phyloP scores from a whole-genome alignment of 2,797 vertebrate genomes.

The Sarcophilus harrisii region DNA sequence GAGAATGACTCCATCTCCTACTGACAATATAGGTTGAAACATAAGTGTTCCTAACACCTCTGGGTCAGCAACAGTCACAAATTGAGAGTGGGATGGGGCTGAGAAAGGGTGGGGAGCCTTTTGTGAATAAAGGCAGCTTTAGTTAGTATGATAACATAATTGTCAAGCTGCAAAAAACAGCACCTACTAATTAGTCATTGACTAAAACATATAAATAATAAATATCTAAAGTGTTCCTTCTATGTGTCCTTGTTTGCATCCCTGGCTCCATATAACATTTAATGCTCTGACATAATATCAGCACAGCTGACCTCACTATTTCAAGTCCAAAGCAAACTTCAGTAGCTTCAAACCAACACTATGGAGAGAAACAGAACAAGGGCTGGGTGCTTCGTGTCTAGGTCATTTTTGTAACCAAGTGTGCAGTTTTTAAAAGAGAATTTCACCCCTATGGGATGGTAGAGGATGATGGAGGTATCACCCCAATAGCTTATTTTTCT shows the following conservation, averaged over 20 bases:
- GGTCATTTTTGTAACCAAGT: conserved; percentile 41
- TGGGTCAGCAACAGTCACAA: too few species aligned
- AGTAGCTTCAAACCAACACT: conserved; percentile 73
- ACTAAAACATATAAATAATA: conserved; percentile 99
- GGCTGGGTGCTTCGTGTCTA: conserved; percentile 26
- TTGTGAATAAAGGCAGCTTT: conserved; percentile 97
- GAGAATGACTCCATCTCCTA: conserved; percentile 25
- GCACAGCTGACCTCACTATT: conserved; percentile 85
- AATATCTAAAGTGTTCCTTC: conserved; percentile 91
- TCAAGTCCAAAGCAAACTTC: conserved; percentile 87
- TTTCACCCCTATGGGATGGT: conserved; percentile 65
- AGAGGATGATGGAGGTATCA: not conserved
- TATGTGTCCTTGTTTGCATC: conserved; percentile 77
- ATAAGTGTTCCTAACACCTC: too few species aligned
- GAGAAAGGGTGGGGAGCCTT: conserved; percentile 87
- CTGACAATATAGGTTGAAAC: conserved; percentile 60
- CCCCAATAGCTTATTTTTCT: conserved; percentile 15
- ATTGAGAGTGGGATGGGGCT: not conserved
- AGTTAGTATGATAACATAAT: conserved; percentile 94
- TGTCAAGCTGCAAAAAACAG: conserved; percentile 97
- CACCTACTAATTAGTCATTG: conserved; percentile 98
- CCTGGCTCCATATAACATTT: conserved; percentile 80
- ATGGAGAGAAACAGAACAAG: conserved; percentile 47
- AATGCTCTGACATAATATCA: conserved; percentile 80
- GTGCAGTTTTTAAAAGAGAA: conserved; percentile 75